These are phyloP conservation scores for Arvicanthis niloticus DNA, from an alignment of 2,113 vertebrate genomes.

Conservation along the genomic window DNA sequence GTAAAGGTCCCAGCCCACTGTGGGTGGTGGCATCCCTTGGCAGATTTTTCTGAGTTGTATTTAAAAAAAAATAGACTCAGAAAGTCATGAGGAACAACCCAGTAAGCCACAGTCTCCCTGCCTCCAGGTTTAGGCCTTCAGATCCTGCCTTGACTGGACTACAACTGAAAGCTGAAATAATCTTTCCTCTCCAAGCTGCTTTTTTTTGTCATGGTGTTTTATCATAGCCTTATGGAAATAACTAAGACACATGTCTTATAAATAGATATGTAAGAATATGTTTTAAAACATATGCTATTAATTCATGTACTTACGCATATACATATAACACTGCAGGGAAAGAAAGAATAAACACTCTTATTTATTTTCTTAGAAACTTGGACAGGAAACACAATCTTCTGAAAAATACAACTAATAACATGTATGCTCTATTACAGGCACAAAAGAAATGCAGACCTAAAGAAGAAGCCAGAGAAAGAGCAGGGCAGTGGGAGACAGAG, in stretches of 20 bases:
- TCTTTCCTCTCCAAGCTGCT: background rate
- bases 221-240: background rate
- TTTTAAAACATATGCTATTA: background rate
- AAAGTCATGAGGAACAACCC: no score
- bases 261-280: background rate
- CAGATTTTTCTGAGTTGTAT: background rate
- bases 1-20: background rate
- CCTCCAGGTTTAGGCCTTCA: background rate
- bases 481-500: background rate
- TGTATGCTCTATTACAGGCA: background rate
- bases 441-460: background rate
- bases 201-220: background rate
- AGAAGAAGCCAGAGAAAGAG: background rate
- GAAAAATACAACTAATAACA: background rate
- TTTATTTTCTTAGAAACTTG: constrained; percentile 31
- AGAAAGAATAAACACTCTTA: background rate
- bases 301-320: background rate
- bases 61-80: background rate
- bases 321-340: background rate
- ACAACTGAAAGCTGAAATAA: background rate
- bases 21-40: background rate
- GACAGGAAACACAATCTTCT: background rate
- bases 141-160: background rate
- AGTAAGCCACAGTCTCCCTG: background rate
- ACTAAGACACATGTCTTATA: background rate